Base-by-base conservation (phyloP, 2,113 vertebrate species). In the Anolis carolinensis region DNA sequence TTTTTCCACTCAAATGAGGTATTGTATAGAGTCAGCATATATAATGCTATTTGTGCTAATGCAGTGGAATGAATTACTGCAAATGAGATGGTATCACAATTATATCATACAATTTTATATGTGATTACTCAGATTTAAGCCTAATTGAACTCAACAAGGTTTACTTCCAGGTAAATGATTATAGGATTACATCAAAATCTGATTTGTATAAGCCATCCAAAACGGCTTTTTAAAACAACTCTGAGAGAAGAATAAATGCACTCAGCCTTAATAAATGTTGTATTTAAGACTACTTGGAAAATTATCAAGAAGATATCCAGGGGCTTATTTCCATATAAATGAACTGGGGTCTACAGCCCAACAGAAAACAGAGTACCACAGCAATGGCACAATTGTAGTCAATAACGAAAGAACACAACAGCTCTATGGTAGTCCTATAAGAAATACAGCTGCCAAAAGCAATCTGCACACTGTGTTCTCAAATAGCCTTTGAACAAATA, bases 1-100 rank as follows among this genome's bases (percentile, higher is more conserved):
- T 70, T 44, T 75, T 7, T 62, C 63, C 83, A 21, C 77, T 91
- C 82, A 79, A 44, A 84, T 13, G 90, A 85, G 72, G 52, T 50
- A 30, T 52, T 48, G 11, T 77, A n/a, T 77, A 32, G 18, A 55
- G 48, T 77, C 48, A 59, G 52, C n/a, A 74, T 65, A 77, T 75
- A 72, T 55, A 34, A 5, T 44, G 27, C 18, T 52, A 27, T 34
- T 34, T 83, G 7, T 62, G 70, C 1, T 48, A 82, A 50, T 68
- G 27, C 73, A 73, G 1, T 3, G 87, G 63, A 79, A 5, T 16
- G 7, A 89, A 89, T 52, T n/a, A 32, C 68, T 39, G 84, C 86
- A 39, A 62, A 34, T 68, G 75, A 55, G 55, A 34, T 48, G 23
- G 59, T 20, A 34, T 32, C 39, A 65, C 25, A 44, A 32, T 86